phyloP scores from a whole-genome alignment of 2,888 invertebrate species.

The Drosophila vallismaia region DNA sequence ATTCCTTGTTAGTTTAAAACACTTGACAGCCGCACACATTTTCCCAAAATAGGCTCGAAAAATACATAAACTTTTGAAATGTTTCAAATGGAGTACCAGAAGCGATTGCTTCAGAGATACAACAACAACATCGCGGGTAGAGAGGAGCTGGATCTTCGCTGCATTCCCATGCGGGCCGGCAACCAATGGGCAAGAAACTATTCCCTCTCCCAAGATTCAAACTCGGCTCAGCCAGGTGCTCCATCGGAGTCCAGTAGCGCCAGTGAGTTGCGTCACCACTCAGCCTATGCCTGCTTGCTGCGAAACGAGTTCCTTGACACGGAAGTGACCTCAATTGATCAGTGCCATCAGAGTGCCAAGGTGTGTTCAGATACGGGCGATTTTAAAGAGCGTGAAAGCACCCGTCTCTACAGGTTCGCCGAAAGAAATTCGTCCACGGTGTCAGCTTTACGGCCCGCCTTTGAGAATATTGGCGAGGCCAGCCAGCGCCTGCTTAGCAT shows the following conservation, averaged over 20 bases:
- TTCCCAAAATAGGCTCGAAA: not conserved
- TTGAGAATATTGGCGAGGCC: conserved; percentile 15
- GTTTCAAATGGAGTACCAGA: conserved; percentile 45
- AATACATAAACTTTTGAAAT: conserved; percentile 12
- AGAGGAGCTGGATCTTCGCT: conserved; percentile 31
- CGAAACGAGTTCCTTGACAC: conserved; percentile 36
- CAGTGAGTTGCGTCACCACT: conserved; percentile 3
- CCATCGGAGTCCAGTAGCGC: not conserved
- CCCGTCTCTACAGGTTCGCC: conserved; percentile 15
- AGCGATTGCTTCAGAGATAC: conserved; percentile 25
- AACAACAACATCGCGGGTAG: not conserved
- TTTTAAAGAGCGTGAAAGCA: conserved; percentile 17
- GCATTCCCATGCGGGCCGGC: conserved; percentile 28
- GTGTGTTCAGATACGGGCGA: conserved; percentile 25
- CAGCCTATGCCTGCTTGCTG: conserved; percentile 29
- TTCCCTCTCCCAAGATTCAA: not conserved
- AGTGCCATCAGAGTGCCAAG: conserved; percentile 3
- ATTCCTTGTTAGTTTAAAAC: conserved; percentile 12
- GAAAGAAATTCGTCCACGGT: not conserved
- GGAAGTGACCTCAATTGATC: conserved; percentile 21
- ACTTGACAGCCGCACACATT: conserved; percentile 1
- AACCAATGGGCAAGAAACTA: conserved; percentile 30
- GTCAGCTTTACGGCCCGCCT: not conserved
- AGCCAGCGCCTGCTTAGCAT: conserved; percentile 31
- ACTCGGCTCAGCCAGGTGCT: not conserved